Evolutionary conservation across 2,888 invertebrate genomes (phyloP), one percentile per base, ranked within the genome.

Genomic region (Philaethria dido): DNA sequence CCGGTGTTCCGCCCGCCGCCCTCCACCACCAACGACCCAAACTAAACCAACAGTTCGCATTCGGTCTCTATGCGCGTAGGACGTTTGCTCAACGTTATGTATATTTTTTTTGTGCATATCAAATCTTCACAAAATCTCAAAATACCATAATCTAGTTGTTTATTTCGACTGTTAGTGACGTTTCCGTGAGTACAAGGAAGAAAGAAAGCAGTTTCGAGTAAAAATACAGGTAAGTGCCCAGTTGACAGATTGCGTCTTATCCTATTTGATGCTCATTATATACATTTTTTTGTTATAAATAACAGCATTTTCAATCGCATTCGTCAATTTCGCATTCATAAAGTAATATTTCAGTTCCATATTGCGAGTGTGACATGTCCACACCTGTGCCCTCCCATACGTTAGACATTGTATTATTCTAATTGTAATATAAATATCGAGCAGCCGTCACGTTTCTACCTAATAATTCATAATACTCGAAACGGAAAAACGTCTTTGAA

Each of bases 1-100:
- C 88, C 86, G 85, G 88, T 86, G 88, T 88, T 87, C 88, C 86
- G 85, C 87, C 84, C 84, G 83, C 75, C 71, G 74, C 74, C 73
- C 74, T 74, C 74, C 73, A 69, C 74, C 77, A 72, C 80, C 78
- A 83, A 79, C 81, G 81, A 84, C 81, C 82, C 82, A 87, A 88
- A 85, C 80, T 74, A 80, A 80, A 86, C 84, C 84, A 85, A 89
- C 93, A 94, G 94, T 94, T 93, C 93, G 93, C 93, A 92, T 93
- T 93, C 89, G 90, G 89, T 92, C 87, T 91, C 84, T 88, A 87
- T 87, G 86, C 86, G 89, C 86, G 89, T 77, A 80, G 85, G 92
- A 93, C 93, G 92, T 89, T 78, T 83, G 84, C 80, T 83, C 76
- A 83, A 83, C 89, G 92, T 84, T 83, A 92, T 92, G 92, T 87